Evolutionary conservation across 2,888 invertebrate genomes (phyloP), one percentile per base, ranked within the genome.

Genomic region (Andrena hattorfiana): DNA sequence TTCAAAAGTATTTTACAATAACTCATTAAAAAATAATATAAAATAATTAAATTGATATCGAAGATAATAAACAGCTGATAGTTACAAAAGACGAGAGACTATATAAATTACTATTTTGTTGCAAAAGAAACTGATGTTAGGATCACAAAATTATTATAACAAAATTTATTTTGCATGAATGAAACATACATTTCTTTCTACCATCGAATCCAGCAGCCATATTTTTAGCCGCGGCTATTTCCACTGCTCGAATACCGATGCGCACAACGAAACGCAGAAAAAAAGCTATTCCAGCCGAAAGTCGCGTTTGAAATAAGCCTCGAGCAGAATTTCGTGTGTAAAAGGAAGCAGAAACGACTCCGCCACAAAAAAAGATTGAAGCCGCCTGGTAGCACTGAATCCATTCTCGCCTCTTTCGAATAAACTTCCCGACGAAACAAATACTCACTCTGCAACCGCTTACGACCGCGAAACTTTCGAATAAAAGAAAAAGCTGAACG

Each of bases 161-260:
- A 32, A 20, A 56, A 10, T 26, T 56, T 42, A 16, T 28, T 3
- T 28, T 4, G n/a, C 26, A 42, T 26, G 8, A 26, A 56, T 35
- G 16, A 59, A 32, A 10, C 16, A 20, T 56, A 35, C 68, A 48
- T 68, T 63, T 74, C 26, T 10, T 64, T 35, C 51, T 28, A 23
- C 16, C 54, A 13, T 28, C 10, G 35, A 63, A 48, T 30, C 30
- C 30, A 8, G 2, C 8, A 0, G 16, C 20, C 20, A 32, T 62
- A 74, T 60, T 67, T 62, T 51, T 51, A 13, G 0, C 62, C 7
- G n/a, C 16, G 20, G 42, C 54, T 68, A 54, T 68, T 54, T 69
- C 59, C 54, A 68, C 16, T 32, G 8, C 63, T 49, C 5, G 13
- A 56, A 35, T 20, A 32, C n/a, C 60, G 30, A 48, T n/a, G 35